Conservation (phyloP, 2,888 invertebrate species). For the Oscheius sp. region DNA sequence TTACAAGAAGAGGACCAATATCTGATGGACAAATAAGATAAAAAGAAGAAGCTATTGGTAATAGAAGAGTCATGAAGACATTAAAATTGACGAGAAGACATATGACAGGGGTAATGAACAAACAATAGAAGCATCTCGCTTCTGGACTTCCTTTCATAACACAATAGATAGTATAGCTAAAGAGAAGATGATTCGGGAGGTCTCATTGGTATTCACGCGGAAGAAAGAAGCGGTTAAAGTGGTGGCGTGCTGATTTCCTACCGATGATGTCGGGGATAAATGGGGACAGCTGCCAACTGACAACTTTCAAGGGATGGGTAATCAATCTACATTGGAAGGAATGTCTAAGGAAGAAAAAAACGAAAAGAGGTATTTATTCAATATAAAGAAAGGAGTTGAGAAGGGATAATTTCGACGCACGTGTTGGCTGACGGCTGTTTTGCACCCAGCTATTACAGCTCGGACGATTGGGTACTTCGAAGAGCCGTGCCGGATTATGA, state of each 20-base stretch:
- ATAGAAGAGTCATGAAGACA: background rate
- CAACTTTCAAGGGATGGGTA: background rate
- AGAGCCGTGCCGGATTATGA: background rate
- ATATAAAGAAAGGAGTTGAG: too few species aligned
- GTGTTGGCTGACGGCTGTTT: slow-evolving; percentile 4
- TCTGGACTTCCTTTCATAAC: background rate
- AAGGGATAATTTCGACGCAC: background rate
- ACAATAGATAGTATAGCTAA: background rate
- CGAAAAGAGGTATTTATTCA: background rate
- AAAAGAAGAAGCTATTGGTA: too few species aligned
- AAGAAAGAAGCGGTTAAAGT: too few species aligned
- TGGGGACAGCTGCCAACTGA: background rate
- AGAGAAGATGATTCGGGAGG: background rate
- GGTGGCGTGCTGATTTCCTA: too few species aligned
- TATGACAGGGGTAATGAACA: background rate
- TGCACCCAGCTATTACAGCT: slow-evolving; percentile 17
- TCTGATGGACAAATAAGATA: too few species aligned
- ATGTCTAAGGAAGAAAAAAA: background rate
- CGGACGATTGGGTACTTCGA: background rate
- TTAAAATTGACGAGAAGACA: background rate
- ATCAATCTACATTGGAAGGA: background rate
- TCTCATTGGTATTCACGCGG: background rate
- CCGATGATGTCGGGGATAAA: background rate
- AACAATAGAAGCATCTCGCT: background rate
- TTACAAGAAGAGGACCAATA: too few species aligned